Conservation (phyloP, 2,888 invertebrate genomes). For the Lepidonotus clava region DNA sequence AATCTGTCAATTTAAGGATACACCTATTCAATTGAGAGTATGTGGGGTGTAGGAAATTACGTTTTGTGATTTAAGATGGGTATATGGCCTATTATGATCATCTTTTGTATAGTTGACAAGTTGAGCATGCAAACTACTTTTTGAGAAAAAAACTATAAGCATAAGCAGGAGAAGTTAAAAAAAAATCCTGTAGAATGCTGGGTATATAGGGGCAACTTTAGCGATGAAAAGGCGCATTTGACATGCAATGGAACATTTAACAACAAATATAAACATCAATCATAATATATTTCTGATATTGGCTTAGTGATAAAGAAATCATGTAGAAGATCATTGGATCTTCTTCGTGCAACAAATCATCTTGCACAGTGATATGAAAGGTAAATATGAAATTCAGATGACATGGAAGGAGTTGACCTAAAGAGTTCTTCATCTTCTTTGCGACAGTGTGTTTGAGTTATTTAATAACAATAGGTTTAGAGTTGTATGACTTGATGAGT, state of each 20-base stretch:
- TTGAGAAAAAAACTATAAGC: neutral
- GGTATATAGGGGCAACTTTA: neutral
- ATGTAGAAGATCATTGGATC: neutral
- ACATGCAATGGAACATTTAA: neutral
- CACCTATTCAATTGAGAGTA: too few species aligned
- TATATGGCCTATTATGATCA: too few species aligned
- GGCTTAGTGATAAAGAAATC: neutral
- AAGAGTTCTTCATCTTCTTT: conserved; percentile 12
- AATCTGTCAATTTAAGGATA: too few species aligned
- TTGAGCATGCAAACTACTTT: neutral
- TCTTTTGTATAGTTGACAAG: neutral
- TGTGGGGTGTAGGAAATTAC: too few species aligned
- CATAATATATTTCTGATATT: neutral
- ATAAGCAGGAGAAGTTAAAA: neutral
- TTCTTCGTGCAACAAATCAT: neutral
- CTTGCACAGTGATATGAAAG: neutral
- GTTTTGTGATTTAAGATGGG: too few species aligned
- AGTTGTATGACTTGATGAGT: too few species aligned
- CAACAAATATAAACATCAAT: conserved; percentile 7
- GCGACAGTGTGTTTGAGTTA: neutral
- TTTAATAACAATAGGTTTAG: too few species aligned
- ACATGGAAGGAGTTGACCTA: neutral
- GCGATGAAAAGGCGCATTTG: neutral
- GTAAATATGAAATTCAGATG: neutral
- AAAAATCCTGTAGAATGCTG: neutral